Base-by-base conservation (phyloP, 2,888 invertebrate species). In the Cephus pygmeus region DNA sequence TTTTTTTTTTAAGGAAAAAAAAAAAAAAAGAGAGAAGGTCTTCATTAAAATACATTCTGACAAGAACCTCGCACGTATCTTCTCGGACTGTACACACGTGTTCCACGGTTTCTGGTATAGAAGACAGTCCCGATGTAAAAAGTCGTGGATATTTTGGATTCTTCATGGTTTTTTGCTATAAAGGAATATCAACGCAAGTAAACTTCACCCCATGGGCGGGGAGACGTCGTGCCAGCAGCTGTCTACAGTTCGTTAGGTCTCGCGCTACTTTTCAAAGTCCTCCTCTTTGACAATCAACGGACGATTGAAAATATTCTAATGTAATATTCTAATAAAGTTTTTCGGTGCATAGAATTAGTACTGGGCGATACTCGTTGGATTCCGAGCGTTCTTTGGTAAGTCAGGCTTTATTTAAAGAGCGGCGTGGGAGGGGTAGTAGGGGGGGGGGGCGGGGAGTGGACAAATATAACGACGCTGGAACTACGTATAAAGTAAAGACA, bases 361-460 rank as follows among this genome's bases (percentile, higher is more conserved):
- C 23, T 23, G 23, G 56, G 23, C 23, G 2, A 15, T 40, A 9
- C 9, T 23, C 23, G 15, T 56, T 40, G 12, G 40, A 56, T 56
- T 56, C 56, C 2, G 23, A 56, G 56, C 23, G 9, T 23, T 9
- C 56, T 56, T 56, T 9, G 0, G 15, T 23, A 23, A 56, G 56
- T 23, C 56, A 56, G 23, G 23, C 9, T 56, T 56, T 56, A 15
- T 15, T 56, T 56, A 56, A 40, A 40, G 23, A 56, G 9, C 1
- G 6, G 12, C 40, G 56, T 0, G 9, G 9, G 23, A 9, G 15
- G 6, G 4, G 15, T 1, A 0, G 33, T 0, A 4, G 15, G 40
- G 0, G 40, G 1, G 23, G 9, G 40, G 1, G 15, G 15, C 1
- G 0, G 6, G 1, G 4, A 4, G 15, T 4, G 6, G 6, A 40